Percentiles rank a stretch among this genome's conserved stretches.
phyloP scores from a whole-genome alignment of 2,113 vertebrate genomes.

The Balaenoptera acutorostrata region DNA sequence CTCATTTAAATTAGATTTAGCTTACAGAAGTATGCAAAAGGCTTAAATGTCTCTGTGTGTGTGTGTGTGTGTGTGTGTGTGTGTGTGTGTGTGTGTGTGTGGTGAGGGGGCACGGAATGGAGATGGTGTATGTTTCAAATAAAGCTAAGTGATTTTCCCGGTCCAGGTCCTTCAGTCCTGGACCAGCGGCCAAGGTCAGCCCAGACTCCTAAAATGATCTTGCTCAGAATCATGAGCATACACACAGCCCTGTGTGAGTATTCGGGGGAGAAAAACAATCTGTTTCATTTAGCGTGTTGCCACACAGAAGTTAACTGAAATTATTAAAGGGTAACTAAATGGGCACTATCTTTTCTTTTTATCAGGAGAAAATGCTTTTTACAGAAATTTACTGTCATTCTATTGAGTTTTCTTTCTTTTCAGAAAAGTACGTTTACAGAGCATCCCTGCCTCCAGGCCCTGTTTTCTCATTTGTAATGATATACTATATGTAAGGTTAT shows the following conservation, averaged over 20 bases:
- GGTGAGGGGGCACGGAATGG: not conserved
- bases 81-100: no score
- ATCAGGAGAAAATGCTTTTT: conserved; percentile 1
- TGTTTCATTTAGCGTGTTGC: not conserved
- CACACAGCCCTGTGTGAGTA: rapidly evolving
- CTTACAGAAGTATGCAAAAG: not conserved
- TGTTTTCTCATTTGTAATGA: conserved; percentile 67
- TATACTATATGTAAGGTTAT: conserved; percentile 61
- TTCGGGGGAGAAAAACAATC: not conserved
- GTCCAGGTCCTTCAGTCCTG: not conserved
- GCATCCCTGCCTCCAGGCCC: conserved; percentile 49
- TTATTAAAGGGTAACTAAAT: conserved; percentile 22
- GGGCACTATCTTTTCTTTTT: not conserved
- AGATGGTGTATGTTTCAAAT: not conserved
- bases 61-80: not conserved
- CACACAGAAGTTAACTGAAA: not conserved
- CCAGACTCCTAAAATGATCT: not conserved
- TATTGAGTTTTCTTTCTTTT: conserved; percentile 41
- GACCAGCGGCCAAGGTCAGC: not conserved
- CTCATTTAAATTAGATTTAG: not conserved
- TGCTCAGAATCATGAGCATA: not conserved
- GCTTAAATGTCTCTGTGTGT: not conserved
- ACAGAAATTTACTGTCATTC: conserved; percentile 34
- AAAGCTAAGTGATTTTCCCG: not conserved
- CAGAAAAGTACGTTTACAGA: conserved; percentile 31